These are phyloP conservation scores for Pammene aurita DNA, from an alignment of 2,888 invertebrate species.

Conservation along the genomic window DNA sequence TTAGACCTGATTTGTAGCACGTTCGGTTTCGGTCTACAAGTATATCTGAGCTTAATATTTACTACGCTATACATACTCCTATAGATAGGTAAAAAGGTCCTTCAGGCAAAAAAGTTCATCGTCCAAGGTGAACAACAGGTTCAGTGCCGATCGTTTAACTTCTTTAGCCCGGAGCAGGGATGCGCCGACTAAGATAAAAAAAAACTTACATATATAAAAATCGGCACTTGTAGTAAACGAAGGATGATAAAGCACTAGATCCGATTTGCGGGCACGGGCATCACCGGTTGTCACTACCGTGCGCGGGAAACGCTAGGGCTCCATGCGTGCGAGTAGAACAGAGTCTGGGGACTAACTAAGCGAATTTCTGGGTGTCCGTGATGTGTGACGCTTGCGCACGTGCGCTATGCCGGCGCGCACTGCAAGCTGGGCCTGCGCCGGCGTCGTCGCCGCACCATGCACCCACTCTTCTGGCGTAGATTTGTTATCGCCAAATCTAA, in stretches of 20 bases:
- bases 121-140: slow-evolving; percentile 69
- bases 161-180: slow-evolving; percentile 58
- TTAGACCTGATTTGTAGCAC: slow-evolving; percentile 10
- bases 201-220: slow-evolving; percentile 24
- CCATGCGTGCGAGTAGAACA: slow-evolving; percentile 72
- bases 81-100: slow-evolving; percentile 40
- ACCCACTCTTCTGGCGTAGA: slow-evolving; percentile 43
- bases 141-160: slow-evolving; percentile 61
- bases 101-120: slow-evolving; percentile 58
- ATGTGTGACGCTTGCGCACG: slow-evolving; percentile 77
- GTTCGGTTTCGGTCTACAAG: background rate
- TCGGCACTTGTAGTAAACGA: slow-evolving; percentile 9
- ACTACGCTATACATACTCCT: background rate
- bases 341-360: slow-evolving; percentile 74
- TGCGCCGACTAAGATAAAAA: slow-evolving; percentile 55
- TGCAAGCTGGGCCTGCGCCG: slow-evolving; percentile 48
- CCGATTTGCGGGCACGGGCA: slow-evolving; percentile 54
- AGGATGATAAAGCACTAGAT: slow-evolving; percentile 50
- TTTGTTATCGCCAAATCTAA: slow-evolving; percentile 47
- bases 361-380: slow-evolving; percentile 74
- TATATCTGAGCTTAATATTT: background rate
- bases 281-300: slow-evolving; percentile 62
- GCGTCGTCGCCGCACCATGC: slow-evolving; percentile 19
- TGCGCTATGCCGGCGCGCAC: slow-evolving; percentile 71
- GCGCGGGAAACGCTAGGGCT: slow-evolving; percentile 63